Evolutionary conservation across 2,797 vertebrate species (phyloP), one percentile per base, ranked within the genome.

Genomic region (Lacerta agilis): DNA sequence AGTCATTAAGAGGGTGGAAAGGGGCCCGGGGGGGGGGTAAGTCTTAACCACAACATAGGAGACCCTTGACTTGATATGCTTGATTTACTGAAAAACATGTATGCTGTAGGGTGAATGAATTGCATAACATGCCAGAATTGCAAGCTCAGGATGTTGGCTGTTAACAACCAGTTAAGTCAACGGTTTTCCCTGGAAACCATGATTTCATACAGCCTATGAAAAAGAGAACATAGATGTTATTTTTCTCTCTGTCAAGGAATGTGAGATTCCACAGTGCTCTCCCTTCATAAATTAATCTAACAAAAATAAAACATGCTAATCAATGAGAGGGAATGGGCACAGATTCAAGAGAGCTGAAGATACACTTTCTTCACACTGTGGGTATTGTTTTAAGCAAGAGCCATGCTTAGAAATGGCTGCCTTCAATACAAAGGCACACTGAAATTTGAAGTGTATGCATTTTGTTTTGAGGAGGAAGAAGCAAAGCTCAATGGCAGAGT

Each of bases 221-320:
- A 93, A 83, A 85, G 41, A 18, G 27, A 73, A 95, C 55, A 10
- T 89, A 89, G 58, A 84, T 94, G 82, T 94, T 93, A 93, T 92
- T 95, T 91, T 87, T 92, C 33, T 71, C 90, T 95, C 95, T 97
- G 97, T 96, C 95, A 92, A 91, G 86, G 77, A 94, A 94, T 78
- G 93, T 94, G 92, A 96, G 79, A 95, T 88, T 94, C 80, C 88
- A 90, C 41, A 93, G 90, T 91, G 92, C 90, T 95, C 94, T 93
- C 79, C 69, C 83, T 93, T 82, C 86, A 89, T 91, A 83, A 88
- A 72, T 0, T 0, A 88, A 84, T 88, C 85, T 93, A 96, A 95
- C 87, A 85, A 94, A 96, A 96, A 95, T 85, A 96, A 92, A 92
- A 61, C 61, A 84, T 92, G 88, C 87, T 91, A 90, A 95, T 92